Evolutionary conservation across 2,113 vertebrate species (phyloP).

Genomic region (Oreotragus oreotragus): DNA sequence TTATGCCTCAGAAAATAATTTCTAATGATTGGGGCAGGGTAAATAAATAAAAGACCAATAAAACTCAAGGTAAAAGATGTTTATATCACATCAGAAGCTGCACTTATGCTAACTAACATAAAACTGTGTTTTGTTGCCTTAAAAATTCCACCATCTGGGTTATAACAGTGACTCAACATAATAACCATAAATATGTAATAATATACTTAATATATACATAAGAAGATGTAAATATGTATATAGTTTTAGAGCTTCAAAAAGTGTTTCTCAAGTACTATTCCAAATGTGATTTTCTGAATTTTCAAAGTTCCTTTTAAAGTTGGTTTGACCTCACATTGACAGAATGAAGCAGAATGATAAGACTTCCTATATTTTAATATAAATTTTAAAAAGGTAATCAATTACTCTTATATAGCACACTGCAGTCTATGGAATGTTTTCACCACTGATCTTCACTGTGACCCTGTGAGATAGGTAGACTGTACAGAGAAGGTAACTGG

Average conservation of each 20-base stretch:
- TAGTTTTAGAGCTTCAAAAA: background rate
- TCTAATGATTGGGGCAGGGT: conserved; percentile 47
- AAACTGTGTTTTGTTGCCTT: background rate
- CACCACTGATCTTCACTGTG: background rate
- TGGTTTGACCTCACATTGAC: background rate
- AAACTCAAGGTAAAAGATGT: conserved; percentile 38
- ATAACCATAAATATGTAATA: conserved; percentile 4
- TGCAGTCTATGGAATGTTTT: background rate
- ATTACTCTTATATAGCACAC: background rate
- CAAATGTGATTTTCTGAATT: conserved; percentile 24
- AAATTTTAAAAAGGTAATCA: background rate
- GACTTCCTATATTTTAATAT: background rate
- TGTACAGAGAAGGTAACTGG: background rate
- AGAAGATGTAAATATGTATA: background rate
- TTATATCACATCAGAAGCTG: conserved; percentile 22
- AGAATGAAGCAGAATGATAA: background rate
- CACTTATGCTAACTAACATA: background rate
- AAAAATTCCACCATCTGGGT: background rate
- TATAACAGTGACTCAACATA: background rate
- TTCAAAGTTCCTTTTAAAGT: background rate
- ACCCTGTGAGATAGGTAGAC: background rate
- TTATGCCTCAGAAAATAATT: conserved; percentile 42
- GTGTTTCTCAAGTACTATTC: background rate
- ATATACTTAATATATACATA: background rate
- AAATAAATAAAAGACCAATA: conserved; percentile 45